Conservation (phyloP, 2,113 vertebrate genomes). For the Proteles cristata region DNA sequence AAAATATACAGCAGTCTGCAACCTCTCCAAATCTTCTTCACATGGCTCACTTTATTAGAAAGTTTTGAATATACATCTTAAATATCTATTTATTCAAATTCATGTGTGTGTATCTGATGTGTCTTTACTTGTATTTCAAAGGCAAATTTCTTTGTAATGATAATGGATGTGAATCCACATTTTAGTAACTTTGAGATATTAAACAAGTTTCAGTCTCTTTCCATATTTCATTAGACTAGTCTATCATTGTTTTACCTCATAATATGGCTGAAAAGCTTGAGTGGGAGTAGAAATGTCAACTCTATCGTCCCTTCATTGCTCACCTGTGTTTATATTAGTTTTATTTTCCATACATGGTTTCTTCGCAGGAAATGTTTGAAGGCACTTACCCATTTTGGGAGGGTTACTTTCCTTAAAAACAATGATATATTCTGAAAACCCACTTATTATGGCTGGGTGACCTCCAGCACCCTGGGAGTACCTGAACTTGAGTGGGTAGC, state of each 20-base stretch:
- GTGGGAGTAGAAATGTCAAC: neutral
- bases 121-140: slow-evolving; percentile 3
- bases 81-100: slow-evolving; percentile 12
- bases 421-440: neutral
- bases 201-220: neutral
- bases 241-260: neutral
- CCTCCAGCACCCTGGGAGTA: neutral
- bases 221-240: neutral
- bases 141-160: neutral
- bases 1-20: neutral
- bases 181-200: neutral
- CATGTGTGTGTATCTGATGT: neutral
- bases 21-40: neutral
- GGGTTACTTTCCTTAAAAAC: neutral
- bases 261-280: neutral
- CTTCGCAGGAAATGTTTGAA: neutral
- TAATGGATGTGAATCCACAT: neutral
- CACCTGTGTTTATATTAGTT: neutral
- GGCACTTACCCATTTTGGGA: neutral
- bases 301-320: neutral
- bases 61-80: neutral
- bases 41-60: neutral
- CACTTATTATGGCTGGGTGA: neutral
- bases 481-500: neutral
- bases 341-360: neutral